Evolutionary conservation across 2,113 vertebrate species (phyloP).

Genomic region (Nanger granti): DNA sequence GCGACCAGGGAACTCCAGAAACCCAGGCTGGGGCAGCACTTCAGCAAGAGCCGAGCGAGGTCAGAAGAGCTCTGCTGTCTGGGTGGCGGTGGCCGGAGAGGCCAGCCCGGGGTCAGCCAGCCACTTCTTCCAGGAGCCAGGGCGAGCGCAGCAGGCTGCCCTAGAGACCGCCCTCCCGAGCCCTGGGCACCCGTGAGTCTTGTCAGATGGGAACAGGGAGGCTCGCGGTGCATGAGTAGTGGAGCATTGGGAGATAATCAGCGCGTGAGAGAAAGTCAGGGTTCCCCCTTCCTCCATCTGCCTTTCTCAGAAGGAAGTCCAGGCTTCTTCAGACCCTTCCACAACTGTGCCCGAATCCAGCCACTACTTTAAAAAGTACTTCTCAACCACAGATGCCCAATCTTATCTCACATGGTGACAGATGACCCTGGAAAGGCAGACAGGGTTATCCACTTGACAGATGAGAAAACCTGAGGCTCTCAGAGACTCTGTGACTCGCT

Average conservation of each 20-base stretch:
- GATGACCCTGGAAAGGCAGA: neutral
- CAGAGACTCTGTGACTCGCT: neutral
- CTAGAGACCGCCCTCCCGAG: neutral
- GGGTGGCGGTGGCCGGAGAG: neutral
- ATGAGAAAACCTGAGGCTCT: neutral
- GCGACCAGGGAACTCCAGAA: conserved; percentile 56
- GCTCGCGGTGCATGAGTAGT: neutral
- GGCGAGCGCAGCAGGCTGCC: neutral
- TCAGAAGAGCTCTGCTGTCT: neutral
- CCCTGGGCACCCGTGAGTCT: neutral
- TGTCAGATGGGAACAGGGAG: neutral
- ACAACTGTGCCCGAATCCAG: neutral
- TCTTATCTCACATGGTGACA: too few species aligned
- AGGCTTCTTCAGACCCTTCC: neutral
- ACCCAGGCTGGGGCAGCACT: neutral
- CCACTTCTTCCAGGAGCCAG: neutral
- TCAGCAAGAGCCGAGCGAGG: neutral
- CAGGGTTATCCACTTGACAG: neutral
- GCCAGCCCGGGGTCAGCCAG: neutral
- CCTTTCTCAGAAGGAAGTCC: neutral
- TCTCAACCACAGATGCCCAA: neutral
- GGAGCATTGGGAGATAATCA: neutral
- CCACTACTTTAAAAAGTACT: neutral
- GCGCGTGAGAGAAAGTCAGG: neutral
- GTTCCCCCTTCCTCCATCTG: neutral